Conservation (phyloP, 2,113 vertebrate species). For the Chloroceryle aenea region DNA sequence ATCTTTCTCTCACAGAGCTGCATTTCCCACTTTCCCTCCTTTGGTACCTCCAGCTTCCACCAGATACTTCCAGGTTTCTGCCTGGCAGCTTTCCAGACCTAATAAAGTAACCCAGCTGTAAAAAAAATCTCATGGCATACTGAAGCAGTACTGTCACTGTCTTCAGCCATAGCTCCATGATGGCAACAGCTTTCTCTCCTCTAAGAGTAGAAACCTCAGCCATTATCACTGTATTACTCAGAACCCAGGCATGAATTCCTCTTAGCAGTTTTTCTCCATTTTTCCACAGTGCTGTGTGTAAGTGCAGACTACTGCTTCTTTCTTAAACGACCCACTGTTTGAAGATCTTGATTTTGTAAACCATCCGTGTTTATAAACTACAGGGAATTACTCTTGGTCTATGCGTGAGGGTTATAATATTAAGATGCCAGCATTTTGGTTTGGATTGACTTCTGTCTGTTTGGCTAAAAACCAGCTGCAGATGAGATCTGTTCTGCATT, state of each 20-base stretch:
- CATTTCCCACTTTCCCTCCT: neutral
- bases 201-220: neutral
- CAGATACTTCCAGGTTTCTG: neutral
- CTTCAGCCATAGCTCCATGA: neutral
- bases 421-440: neutral
- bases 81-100: neutral
- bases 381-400: neutral
- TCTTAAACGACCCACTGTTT: neutral
- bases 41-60: neutral
- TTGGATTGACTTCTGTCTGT: neutral
- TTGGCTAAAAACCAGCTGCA: neutral
- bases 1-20: neutral
- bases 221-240: neutral
- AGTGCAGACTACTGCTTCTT: neutral
- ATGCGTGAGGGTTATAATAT: neutral
- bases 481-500: neutral
- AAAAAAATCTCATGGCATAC: neutral
- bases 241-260: neutral
- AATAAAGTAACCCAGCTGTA: neutral
- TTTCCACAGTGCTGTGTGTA: neutral
- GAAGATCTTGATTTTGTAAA: neutral
- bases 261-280: neutral
- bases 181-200: neutral
- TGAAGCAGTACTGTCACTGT: neutral
- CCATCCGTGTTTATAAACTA: neutral